Evolutionary conservation across 2,888 invertebrate genomes (phyloP).

Genomic region (Yponomeuta cagnagella): DNA sequence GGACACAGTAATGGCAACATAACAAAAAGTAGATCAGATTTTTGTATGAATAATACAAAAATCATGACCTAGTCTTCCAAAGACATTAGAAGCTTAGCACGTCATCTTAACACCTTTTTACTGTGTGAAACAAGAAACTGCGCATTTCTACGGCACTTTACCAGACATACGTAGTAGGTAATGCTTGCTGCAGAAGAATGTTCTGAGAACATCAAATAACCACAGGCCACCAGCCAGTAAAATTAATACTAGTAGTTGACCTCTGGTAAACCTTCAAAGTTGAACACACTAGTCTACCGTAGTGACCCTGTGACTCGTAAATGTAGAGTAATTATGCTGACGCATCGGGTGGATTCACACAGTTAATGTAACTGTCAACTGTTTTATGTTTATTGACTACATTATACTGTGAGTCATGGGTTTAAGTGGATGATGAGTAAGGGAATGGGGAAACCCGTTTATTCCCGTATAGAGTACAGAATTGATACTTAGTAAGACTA

Average conservation of each 20-base stretch:
- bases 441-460: not conserved
- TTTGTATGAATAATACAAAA: not conserved
- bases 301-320: not conserved
- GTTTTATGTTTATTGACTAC: not conserved
- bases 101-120: not conserved
- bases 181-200: too few relatives aligned
- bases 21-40: not conserved
- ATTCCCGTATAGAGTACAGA: not conserved
- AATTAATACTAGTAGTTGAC: too few relatives aligned
- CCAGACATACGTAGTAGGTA: not conserved
- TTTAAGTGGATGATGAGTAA: not conserved
- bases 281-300: not conserved
- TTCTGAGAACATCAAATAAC: too few relatives aligned
- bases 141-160: not conserved
- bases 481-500: too few relatives aligned
- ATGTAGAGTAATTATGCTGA: conserved; percentile 10
- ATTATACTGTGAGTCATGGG: not conserved
- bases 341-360: conserved; percentile 41
- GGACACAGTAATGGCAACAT: too few relatives aligned
- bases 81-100: not conserved
- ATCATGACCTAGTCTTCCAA: not conserved
- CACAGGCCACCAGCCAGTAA: too few relatives aligned
- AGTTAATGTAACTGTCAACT: conserved; percentile 38
- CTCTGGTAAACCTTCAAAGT: too few relatives aligned
- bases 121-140: not conserved